Evolutionary conservation across 2,113 vertebrate species (phyloP).

Genomic region (Brachypodius melanocephalos): DNA sequence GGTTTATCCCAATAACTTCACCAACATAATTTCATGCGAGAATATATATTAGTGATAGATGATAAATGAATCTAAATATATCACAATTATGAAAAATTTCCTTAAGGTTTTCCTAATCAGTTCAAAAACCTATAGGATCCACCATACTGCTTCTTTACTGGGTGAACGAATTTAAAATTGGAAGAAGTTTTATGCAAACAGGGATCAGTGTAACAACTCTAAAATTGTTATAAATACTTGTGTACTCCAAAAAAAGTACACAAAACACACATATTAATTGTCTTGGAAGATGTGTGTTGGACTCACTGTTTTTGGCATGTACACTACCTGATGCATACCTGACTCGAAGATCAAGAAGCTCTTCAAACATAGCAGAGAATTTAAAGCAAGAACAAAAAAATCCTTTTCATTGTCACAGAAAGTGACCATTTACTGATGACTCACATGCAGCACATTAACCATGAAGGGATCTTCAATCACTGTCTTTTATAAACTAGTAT

Average conservation of each 20-base stretch:
- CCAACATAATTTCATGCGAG: not conserved
- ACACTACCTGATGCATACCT: not conserved
- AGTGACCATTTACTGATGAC: constrained; percentile 22
- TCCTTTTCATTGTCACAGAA: not conserved
- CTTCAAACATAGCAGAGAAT: not conserved
- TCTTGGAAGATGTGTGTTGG: not conserved
- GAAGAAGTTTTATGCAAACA: not conserved
- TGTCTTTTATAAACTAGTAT: not conserved
- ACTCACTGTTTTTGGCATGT: constrained; percentile 4
- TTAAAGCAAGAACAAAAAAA: constrained; percentile 37
- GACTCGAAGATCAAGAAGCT: not conserved
- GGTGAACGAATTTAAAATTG: not conserved
- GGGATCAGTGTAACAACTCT: not conserved
- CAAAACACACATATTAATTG: not conserved
- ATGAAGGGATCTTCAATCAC: not conserved
- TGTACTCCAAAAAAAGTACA: not conserved
- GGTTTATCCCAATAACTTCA: not conserved
- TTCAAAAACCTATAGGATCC: not conserved
- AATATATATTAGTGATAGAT: not conserved
- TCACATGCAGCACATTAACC: constrained; percentile 3
- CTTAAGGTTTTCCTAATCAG: not conserved
- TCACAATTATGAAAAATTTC: not conserved
- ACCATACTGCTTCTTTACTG: not conserved
- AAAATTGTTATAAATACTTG: not conserved
- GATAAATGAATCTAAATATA: not conserved